These are phyloP conservation scores for Sturnira hondurensis DNA, from an alignment of 2,113 vertebrate species.

Conservation along the genomic window DNA sequence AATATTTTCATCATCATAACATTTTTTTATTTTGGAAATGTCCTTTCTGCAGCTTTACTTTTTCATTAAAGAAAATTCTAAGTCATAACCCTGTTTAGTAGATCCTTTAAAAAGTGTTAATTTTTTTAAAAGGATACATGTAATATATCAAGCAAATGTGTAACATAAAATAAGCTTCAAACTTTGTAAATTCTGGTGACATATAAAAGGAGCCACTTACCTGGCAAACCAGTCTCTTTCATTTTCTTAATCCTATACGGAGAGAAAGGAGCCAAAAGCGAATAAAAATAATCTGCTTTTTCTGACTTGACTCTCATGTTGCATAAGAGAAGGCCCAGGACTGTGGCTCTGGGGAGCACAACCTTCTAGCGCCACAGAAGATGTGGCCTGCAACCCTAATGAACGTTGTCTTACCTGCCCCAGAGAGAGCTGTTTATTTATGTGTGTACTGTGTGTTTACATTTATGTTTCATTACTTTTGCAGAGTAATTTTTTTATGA, in stretches of 20 bases:
- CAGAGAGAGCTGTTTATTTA: not conserved
- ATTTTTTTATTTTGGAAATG: not conserved
- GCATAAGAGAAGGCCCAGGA: not conserved
- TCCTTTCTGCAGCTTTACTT: not conserved
- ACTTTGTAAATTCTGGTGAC: not conserved
- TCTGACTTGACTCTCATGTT: not conserved
- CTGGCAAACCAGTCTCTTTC: not conserved
- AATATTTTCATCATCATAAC: not conserved
- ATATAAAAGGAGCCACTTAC: not conserved
- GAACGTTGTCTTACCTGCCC: not conserved
- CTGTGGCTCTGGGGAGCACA: not conserved
- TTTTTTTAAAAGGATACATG: not conserved
- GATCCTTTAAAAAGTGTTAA: not conserved
- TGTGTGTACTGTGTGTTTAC: not conserved
- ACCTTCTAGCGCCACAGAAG: not conserved
- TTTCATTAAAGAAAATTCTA: not conserved
- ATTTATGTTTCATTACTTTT: not conserved
- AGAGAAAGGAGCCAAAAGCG: not conserved
- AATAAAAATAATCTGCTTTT: not conserved
- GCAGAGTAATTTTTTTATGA: not conserved
- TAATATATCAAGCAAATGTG: not conserved
- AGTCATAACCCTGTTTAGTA: not conserved
- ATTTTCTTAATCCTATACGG: not conserved
- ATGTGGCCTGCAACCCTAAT: not conserved
- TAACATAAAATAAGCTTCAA: conserved; percentile 19